Evolutionary conservation across 1,140 invertebrate genomes (phyloP).

Genomic region (Sweltsa coloradensis): DNA sequence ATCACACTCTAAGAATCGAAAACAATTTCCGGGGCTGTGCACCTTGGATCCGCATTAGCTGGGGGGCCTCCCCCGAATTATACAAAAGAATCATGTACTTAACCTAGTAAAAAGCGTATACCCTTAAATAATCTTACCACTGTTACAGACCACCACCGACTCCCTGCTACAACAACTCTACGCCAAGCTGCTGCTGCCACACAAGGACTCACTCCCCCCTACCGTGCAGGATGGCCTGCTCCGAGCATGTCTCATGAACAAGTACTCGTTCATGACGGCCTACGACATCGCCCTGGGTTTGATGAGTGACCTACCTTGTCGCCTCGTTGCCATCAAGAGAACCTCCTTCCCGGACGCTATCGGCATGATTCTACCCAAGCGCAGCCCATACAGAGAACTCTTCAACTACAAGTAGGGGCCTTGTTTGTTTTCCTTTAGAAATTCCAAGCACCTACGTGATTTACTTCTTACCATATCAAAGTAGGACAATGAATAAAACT

Average conservation of each 20-base stretch:
- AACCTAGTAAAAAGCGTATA: conserved; percentile 1
- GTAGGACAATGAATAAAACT: no score
- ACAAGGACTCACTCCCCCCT: background rate
- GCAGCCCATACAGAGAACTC: background rate
- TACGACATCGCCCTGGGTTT: conserved; percentile 1
- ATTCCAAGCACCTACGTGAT: no score
- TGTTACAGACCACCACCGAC: conserved; percentile 5
- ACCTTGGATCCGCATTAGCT: no score
- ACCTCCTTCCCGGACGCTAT: background rate
- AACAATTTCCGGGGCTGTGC: no score
- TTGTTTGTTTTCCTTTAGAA: no score
- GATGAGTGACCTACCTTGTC: background rate
- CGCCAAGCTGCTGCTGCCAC: background rate
- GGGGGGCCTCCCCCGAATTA: no score
- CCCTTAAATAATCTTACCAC: background rate
- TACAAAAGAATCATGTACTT: no score
- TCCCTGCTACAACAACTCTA: conserved; percentile 3
- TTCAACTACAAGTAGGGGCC: conserved; percentile 7
- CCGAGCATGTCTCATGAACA: background rate
- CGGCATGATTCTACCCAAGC: background rate
- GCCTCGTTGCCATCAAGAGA: background rate
- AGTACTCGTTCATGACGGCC: conserved; percentile 5
- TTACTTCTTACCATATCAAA: no score
- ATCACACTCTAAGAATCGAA: no score
- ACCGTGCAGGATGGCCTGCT: conserved; percentile 2